phyloP scores from a whole-genome alignment of 2,888 invertebrate genomes.

The Prenolepis imparis region DNA sequence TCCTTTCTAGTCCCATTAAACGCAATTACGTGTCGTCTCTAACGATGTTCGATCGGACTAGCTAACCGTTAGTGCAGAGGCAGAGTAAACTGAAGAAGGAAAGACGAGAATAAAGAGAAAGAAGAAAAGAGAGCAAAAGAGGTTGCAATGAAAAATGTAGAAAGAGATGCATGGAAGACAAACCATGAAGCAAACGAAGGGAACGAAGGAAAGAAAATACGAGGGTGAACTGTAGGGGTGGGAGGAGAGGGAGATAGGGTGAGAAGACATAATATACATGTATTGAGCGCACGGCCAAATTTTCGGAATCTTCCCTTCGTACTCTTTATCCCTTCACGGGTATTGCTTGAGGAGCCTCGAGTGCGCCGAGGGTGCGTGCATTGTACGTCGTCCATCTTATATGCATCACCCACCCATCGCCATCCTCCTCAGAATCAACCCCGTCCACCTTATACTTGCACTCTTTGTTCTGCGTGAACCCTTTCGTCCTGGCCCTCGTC shows the following conservation, averaged over 20 bases:
- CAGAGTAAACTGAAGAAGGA: conserved; percentile 37
- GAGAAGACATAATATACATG: conserved; percentile 67
- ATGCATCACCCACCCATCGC: conserved; percentile 83
- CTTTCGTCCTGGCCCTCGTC: conserved; percentile 78
- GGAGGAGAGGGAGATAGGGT: background rate
- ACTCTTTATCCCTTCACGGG: conserved; percentile 74
- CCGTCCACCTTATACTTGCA: conserved; percentile 85
- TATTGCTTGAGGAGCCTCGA: conserved; percentile 85
- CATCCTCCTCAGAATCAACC: conserved; percentile 72
- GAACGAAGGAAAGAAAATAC: conserved; percentile 72
- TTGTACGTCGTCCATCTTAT: conserved; percentile 86
- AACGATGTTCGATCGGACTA: conserved; percentile 63
- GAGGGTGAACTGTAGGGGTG: conserved; percentile 65
- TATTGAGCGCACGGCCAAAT: conserved; percentile 84
- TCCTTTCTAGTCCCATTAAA: conserved; percentile 74
- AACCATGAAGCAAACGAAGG: conserved; percentile 52
- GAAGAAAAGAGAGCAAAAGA: conserved; percentile 37
- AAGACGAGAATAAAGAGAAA: conserved; percentile 2
- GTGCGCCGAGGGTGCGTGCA: conserved; percentile 85
- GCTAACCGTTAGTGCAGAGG: conserved; percentile 45
- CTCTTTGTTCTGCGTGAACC: conserved; percentile 84
- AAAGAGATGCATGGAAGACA: conserved; percentile 37
- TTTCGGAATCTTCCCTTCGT: conserved; percentile 83
- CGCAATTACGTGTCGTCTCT: conserved; percentile 73
- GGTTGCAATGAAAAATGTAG: conserved; percentile 47